A percentile compares a stretch with the other conserved stretches of the same genome.
These are phyloP conservation scores for Sialis lutaria DNA, from an alignment of 2,888 invertebrate species.

Conservation along the genomic window DNA sequence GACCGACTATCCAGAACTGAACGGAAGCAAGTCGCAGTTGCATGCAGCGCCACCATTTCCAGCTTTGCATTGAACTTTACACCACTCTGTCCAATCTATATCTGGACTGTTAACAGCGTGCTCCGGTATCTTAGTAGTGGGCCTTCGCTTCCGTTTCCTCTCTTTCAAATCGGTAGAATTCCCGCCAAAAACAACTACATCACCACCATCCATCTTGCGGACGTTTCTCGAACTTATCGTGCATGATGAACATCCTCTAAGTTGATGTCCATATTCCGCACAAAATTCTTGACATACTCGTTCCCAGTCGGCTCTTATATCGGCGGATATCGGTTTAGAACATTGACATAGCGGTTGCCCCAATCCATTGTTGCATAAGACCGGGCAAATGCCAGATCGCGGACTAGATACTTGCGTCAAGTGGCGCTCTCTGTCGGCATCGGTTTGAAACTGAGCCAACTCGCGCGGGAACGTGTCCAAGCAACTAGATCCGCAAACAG, in stretches of 20 bases:
- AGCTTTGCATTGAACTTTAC: conserved; percentile 42
- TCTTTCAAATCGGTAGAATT: not conserved
- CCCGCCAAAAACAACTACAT: not conserved
- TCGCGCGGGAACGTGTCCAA: conserved; percentile 31
- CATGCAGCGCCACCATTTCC: conserved; percentile 62
- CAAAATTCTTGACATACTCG: conserved; percentile 35
- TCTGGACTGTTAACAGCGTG: not conserved
- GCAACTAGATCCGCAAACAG: conserved; percentile 33
- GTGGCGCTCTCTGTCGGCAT: conserved; percentile 12
- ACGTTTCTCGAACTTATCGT: conserved; percentile 19
- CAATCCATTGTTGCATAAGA: conserved; percentile 38
- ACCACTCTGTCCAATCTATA: conserved; percentile 44
- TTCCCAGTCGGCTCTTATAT: conserved; percentile 22
- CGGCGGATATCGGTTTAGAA: conserved; percentile 9
- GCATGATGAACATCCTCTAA: conserved; percentile 29
- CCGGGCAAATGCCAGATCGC: conserved; percentile 34
- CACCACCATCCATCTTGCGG: not conserved
- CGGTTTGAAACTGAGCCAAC: conserved; percentile 16
- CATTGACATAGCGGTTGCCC: conserved; percentile 39
- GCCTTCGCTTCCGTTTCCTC: not conserved
- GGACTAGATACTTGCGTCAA: conserved; percentile 22
- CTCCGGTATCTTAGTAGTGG: conserved; percentile 2
- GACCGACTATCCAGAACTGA: conserved; percentile 14
- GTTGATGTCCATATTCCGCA: conserved; percentile 17
- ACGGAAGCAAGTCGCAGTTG: conserved; percentile 53